A percentile compares a stretch with the other conserved stretches of the same genome.
phyloP scores from a whole-genome alignment of 1,140 invertebrate species.

The Drosophila tristis region DNA sequence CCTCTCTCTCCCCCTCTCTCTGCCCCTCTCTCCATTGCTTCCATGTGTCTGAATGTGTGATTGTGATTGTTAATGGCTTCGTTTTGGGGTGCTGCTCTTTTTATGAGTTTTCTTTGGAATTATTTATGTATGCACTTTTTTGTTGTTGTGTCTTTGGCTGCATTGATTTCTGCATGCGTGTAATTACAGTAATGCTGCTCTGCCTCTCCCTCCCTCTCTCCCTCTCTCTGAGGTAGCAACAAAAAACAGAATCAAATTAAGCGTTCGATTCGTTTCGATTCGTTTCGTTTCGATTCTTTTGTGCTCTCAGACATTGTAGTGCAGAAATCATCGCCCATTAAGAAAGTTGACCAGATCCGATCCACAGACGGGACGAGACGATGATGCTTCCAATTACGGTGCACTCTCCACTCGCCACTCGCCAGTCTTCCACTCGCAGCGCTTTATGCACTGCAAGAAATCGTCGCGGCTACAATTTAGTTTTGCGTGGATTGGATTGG shows the following conservation, averaged over 20 bases:
- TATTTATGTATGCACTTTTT: slow-evolving; percentile 59
- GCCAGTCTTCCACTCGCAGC: too few relatives aligned
- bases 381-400: slow-evolving; percentile 64
- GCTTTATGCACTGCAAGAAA: slow-evolving; percentile 8
- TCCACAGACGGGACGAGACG: neutral
- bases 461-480: slow-evolving; percentile 11
- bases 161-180: slow-evolving; percentile 39
- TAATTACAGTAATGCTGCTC: slow-evolving; percentile 75
- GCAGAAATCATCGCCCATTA: slow-evolving; percentile 68
- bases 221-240: slow-evolving; percentile 15
- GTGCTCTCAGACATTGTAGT: slow-evolving; percentile 10
- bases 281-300: slow-evolving; percentile 13
- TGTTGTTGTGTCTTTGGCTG: slow-evolving; percentile 8
- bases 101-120: slow-evolving; percentile 77
- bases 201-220: neutral
- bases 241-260: slow-evolving; percentile 65
- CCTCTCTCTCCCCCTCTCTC: neutral
- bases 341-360: slow-evolving; percentile 50
- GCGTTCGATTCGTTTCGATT: slow-evolving; percentile 38
- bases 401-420: neutral
- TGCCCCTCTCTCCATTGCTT: neutral
- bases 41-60: slow-evolving; percentile 69
- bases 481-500: slow-evolving; percentile 3
- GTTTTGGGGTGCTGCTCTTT: slow-evolving; percentile 62
- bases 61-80: slow-evolving; percentile 63